These are phyloP conservation scores for Tetrax tetrax DNA, from an alignment of 2,113 vertebrate species.

Conservation along the genomic window DNA sequence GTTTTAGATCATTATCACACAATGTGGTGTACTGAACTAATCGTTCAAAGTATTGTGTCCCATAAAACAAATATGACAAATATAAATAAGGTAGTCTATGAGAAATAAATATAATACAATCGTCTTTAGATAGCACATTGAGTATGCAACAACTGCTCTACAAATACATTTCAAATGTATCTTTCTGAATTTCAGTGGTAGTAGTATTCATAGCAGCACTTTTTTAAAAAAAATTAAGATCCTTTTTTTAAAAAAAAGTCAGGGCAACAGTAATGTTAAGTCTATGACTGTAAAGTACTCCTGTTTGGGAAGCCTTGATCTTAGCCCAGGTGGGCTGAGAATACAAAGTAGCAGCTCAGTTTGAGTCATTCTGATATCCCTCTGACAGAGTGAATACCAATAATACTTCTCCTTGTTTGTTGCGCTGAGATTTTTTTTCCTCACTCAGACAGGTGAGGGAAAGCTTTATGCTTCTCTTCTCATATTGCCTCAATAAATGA, in stretches of 20 bases:
- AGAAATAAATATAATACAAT: background rate
- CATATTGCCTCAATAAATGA: background rate
- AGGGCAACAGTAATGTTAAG: background rate
- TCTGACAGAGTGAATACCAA: conserved; percentile 6
- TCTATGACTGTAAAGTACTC: background rate
- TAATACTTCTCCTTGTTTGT: background rate
- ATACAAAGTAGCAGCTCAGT: conserved; percentile 6
- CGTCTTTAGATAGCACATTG: background rate
- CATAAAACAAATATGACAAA: background rate
- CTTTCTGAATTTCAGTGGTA: background rate
- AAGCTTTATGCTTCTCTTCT: background rate
- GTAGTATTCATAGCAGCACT: background rate
- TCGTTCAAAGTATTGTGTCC: background rate
- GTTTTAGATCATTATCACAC: background rate
- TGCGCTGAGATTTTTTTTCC: background rate
- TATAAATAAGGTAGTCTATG: background rate
- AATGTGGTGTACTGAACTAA: background rate
- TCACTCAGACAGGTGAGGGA: background rate
- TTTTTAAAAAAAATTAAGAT: background rate
- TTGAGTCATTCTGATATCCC: conserved; percentile 8
- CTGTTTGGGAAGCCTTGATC: conserved; percentile 4
- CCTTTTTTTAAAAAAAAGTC: background rate
- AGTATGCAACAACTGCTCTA: background rate
- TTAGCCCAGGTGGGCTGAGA: background rate
- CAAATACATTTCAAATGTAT: background rate